Conservation (phyloP, 2,888 invertebrate genomes). For the Lasius platythorax region DNA sequence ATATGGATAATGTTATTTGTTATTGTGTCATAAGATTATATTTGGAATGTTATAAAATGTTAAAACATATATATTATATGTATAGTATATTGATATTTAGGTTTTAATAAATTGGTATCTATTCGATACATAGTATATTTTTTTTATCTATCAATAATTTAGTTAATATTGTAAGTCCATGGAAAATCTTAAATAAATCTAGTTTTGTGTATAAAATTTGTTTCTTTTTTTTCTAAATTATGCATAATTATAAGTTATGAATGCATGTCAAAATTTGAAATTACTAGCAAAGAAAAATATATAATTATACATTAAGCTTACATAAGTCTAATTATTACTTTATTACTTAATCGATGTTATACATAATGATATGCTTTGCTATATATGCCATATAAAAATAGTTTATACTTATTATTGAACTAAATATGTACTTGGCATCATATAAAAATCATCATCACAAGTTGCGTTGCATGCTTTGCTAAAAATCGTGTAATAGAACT, state of each 20-base stretch:
- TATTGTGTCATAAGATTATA: neutral
- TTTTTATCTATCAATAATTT: neutral
- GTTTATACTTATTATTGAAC: conserved; percentile 3
- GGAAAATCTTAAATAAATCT: conserved; percentile 37
- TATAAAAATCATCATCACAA: conserved; percentile 27
- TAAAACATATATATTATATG: conserved; percentile 2
- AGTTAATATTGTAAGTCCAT: conserved; percentile 7
- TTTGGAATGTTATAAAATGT: neutral
- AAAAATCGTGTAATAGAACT: conserved; percentile 54
- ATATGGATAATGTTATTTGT: neutral
- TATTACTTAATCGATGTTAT: neutral
- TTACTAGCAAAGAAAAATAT: neutral
- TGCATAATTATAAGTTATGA: neutral
- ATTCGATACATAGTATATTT: neutral
- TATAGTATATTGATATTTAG: neutral
- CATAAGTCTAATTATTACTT: neutral
- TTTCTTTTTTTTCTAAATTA: conserved; percentile 39
- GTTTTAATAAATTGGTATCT: conserved; percentile 6
- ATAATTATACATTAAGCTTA: neutral
- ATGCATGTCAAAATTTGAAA: conserved; percentile 3
- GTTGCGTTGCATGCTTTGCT: conserved; percentile 67
- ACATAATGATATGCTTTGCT: neutral
- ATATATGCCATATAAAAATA: neutral
- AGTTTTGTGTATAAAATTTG: conserved; percentile 1
- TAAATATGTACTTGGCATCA: conserved; percentile 3